Evolutionary conservation across 2,797 vertebrate species (phyloP), one percentile per base, ranked within the genome.

Genomic region (Halcyon smyrnensis): DNA sequence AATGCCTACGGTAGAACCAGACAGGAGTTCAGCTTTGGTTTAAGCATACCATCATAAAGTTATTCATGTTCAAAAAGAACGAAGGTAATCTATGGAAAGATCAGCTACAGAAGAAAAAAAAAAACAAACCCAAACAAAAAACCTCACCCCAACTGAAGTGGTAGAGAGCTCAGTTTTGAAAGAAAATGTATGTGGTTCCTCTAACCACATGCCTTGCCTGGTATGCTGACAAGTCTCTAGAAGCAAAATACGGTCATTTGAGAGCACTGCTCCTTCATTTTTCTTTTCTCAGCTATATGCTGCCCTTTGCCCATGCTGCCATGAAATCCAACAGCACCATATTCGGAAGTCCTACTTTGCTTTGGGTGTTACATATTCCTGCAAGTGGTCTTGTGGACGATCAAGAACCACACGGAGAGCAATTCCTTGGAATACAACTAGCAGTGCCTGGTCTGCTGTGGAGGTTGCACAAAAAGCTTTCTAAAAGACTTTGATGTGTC

Each of bases 141-240:
- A 25, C 37, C 37, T 39, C 37, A 25, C 23, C 23, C 46, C 34
- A 56, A 79, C 20, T 5, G 37, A 69, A 34, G 28, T 28, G 43
- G 17, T 21, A 41, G 48, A 78, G 16, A 76, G 10, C 17, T 84
- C 36, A 51, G 20, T 51, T 89, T 59, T 56, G n/a, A 73, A 67
- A 84, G 70, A 89, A 84, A 91, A 83, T 54, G 67, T 51, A 83
- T 67, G 75, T 24, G 23, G 70, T 53, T 94, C 69, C 48, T 87
- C 68, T 75, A 88, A 95, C 70, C 80, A 70, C 70, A 71, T 62
- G 36, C 12, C 30, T 32, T 82, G 39, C 32, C 30, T 71, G 54
- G 45, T 81, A 76, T 74, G 70, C 43, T 54, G 71, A 51, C 34
- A 15, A 32, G 41, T 45, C 30, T 89, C 78, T 21, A 74, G 48